These are phyloP conservation scores for Kradibia gibbosae DNA, from an alignment of 1,140 invertebrate genomes.

Conservation along the genomic window DNA sequence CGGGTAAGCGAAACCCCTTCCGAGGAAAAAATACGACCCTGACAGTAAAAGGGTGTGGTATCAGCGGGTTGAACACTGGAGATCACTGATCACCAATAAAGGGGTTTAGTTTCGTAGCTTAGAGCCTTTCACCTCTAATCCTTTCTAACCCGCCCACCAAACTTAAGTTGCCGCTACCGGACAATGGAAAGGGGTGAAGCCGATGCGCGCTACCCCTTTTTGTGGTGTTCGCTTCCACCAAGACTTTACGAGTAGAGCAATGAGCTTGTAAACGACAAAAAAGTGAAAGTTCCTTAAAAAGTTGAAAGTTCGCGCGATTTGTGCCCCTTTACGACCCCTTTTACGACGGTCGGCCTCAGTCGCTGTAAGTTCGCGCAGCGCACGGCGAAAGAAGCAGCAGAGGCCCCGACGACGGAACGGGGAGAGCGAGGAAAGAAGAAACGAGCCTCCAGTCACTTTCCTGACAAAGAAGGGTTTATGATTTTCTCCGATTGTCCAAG, in stretches of 20 bases:
- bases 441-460: constrained; percentile 50
- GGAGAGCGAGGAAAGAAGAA: constrained; percentile 55
- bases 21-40: constrained; percentile 61
- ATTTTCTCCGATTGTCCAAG: constrained; percentile 58
- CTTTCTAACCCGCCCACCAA: constrained; percentile 64
- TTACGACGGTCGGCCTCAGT: constrained; percentile 44
- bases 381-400: no score
- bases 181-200: constrained; percentile 59
- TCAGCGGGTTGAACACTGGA: constrained; percentile 65
- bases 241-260: not conserved
- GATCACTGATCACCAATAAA: constrained; percentile 70
- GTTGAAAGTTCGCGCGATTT: constrained; percentile 49
- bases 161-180: constrained; percentile 50
- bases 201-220: constrained; percentile 64
- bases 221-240: constrained; percentile 47
- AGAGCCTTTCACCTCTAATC: constrained; percentile 59
- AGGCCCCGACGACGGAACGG: not conserved
- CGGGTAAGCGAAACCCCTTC: constrained; percentile 57
- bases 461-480: constrained; percentile 64
- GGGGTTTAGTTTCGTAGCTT: constrained; percentile 58
- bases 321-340: constrained; percentile 57
- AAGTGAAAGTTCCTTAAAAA: constrained; percentile 59
- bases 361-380: not conserved
- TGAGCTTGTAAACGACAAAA: constrained; percentile 38
- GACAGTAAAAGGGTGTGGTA: constrained; percentile 60